Base-by-base conservation (phyloP, 2,888 invertebrate genomes). In the Spisula solida region DNA sequence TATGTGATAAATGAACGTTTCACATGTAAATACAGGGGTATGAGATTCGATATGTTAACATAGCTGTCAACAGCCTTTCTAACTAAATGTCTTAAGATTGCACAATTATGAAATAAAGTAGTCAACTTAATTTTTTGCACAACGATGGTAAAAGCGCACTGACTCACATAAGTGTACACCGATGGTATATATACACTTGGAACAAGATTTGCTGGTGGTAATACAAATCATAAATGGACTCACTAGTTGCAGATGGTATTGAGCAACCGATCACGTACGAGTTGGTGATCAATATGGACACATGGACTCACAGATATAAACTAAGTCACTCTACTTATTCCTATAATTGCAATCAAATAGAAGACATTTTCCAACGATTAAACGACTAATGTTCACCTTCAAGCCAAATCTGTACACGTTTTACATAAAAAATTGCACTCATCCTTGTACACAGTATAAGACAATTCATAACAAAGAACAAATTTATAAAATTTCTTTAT, bases 221-320 rank as follows among this genome's bases (percentile, higher is more conserved):
- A 18, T 88, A 51, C 85, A 88, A 85, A 81, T 78, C 55, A 83
- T 86, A 82, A 85, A 75, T 84, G 51, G 75, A 88, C 86, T 66
- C 86, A 31, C 55, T n/a, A 70, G 84, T 85, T 84, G 80, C 82
- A 8, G 90, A 85, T 87, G 86, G 60, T 88, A 79, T 0, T n/a
- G 78, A 18, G 84, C 81, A 80, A 83, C 82, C 14, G 8, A 56
- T 34, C 70, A 41, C 87, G 79, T 48, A 56, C 14, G 31, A 34
- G 66, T 70, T 86, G 81, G 79, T 88, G 85, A 82, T 81, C 55
- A 55, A 79, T 60, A 85, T 88, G 89, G 92, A 92, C 92, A 90
- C 90, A 92, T 90, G 92, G 90, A 92, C 92, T 92, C 90, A 85
- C 92, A 88, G 89, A 88, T 88, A 90, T 89, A 90, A 92, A 90